phyloP scores from a whole-genome alignment of 2,113 vertebrate species.

The Mustelus asterias region DNA sequence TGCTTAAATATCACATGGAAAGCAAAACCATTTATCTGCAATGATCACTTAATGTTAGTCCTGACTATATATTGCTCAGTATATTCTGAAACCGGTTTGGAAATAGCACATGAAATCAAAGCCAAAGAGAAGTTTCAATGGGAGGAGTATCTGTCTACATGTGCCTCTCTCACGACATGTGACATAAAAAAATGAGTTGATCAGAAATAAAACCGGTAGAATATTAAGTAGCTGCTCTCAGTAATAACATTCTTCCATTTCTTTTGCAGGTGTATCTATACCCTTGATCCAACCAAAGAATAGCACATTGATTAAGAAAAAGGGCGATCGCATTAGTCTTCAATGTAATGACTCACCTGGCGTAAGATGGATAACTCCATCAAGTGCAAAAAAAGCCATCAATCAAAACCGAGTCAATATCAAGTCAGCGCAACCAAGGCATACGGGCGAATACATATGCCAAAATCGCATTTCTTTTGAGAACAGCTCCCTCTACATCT shows the following conservation, averaged over 20 bases:
- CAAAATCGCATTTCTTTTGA: slow-evolving; percentile 55
- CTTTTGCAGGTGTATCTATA: slow-evolving; percentile 50
- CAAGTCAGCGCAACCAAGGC: slow-evolving; percentile 41
- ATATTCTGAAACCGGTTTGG: background rate
- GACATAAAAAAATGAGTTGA: background rate
- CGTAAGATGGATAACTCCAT: slow-evolving; percentile 51
- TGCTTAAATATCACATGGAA: background rate
- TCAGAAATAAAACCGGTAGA: background rate
- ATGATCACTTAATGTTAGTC: background rate
- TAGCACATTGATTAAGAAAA: slow-evolving; percentile 47
- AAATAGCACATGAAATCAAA: background rate
- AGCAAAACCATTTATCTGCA: background rate
- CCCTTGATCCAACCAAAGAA: slow-evolving; percentile 51
- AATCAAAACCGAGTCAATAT: slow-evolving; percentile 43
- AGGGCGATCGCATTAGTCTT: slow-evolving; percentile 51
- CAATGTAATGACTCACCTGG: slow-evolving; percentile 50
- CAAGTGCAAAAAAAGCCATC: slow-evolving; percentile 42
- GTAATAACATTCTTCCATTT: background rate
- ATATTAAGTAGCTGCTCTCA: background rate
- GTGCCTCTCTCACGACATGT: background rate
- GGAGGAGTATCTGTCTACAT: background rate
- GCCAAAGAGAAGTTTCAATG: background rate
- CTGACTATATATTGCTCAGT: background rate
- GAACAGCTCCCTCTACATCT: slow-evolving; percentile 73
- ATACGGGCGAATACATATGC: slow-evolving; percentile 75